These are phyloP conservation scores for Ommatoiulus sabulosus DNA, from an alignment of 2,888 invertebrate species.

Conservation along the genomic window DNA sequence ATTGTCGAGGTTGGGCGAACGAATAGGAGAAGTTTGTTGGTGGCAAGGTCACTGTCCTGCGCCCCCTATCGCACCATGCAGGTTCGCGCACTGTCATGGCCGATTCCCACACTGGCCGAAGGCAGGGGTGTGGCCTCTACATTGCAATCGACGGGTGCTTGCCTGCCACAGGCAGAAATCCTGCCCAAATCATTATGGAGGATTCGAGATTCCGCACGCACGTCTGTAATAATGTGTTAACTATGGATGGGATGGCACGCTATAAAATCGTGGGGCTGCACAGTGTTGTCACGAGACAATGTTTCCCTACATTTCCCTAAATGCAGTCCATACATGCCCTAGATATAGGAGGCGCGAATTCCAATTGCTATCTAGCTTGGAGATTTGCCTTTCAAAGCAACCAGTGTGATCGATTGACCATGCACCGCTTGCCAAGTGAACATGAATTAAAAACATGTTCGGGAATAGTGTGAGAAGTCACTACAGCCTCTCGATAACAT, in stretches of 20 bases:
- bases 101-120: slow-evolving; percentile 26
- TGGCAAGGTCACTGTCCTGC: slow-evolving; percentile 43
- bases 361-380: too few species aligned
- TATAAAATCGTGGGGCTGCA: neutral
- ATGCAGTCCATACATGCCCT: too few species aligned
- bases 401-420: too few species aligned
- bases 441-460: too few species aligned
- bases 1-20: slow-evolving; percentile 13
- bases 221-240: neutral
- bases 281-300: too few species aligned
- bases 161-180: neutral
- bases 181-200: neutral
- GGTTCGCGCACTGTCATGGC: slow-evolving; percentile 26
- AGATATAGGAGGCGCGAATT: too few species aligned
- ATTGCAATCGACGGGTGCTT: neutral
- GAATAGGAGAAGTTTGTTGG: slow-evolving; percentile 7
- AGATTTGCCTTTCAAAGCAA: too few species aligned
- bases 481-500: too few species aligned
- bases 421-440: too few species aligned
- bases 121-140: slow-evolving; percentile 6
- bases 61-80: neutral
- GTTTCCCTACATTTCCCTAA: too few species aligned
- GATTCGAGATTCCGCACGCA: neutral
- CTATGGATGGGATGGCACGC: neutral
- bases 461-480: too few species aligned